Conservation (phyloP, 2,888 invertebrate species). For the Leptopilina myrica region DNA sequence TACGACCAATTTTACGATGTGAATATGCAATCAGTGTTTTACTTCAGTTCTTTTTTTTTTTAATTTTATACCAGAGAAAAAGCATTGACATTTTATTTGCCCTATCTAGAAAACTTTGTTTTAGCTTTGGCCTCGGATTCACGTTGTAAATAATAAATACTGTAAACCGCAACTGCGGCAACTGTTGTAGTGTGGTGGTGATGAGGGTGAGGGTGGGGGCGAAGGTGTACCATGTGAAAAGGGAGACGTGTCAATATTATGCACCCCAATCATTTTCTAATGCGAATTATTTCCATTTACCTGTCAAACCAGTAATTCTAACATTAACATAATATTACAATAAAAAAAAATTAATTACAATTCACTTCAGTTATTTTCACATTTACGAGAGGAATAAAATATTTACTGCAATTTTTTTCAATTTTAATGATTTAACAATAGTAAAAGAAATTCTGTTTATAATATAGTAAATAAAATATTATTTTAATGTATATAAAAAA, state of each 20-base stretch:
- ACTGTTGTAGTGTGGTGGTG: not conserved
- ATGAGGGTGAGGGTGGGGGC: not conserved
- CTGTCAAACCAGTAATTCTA: not conserved
- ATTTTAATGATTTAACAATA: no score
- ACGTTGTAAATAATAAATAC: constrained; percentile 25
- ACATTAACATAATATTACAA: not conserved
- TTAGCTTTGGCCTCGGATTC: constrained; percentile 22
- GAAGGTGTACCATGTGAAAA: not conserved
- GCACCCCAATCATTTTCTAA: constrained; percentile 11
- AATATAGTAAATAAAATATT: no score
- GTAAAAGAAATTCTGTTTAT: no score
- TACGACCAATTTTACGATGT: not conserved
- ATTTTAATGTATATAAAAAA: no score
- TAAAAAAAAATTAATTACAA: not conserved
- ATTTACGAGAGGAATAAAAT: no score
- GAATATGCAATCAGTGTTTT: constrained; percentile 1
- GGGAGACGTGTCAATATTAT: constrained; percentile 10
- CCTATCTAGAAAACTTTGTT: constrained; percentile 18
- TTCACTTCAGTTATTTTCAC: not conserved
- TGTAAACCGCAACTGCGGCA: constrained; percentile 6
- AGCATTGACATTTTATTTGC: constrained; percentile 11
- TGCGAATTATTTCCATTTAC: constrained; percentile 7
- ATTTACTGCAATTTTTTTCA: no score
- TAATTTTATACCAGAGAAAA: not conserved
- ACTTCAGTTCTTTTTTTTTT: not conserved